These are phyloP conservation scores for Sinelater perroti DNA, from an alignment of 2,888 invertebrate genomes.

Conservation along the genomic window DNA sequence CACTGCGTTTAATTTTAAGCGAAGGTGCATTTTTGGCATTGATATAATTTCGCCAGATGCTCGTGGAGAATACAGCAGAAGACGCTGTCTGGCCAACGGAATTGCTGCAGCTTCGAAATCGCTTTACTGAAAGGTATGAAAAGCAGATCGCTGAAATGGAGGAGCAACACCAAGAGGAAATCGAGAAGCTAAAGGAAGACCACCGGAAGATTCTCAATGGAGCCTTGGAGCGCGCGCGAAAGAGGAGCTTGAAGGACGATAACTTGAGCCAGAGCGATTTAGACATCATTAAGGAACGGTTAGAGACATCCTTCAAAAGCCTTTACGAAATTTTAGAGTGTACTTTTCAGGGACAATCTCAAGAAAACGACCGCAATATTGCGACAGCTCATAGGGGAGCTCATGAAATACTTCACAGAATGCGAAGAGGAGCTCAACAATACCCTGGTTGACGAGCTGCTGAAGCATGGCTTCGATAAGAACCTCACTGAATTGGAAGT, in stretches of 20 bases:
- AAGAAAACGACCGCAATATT: constrained; percentile 72
- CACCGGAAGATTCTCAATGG: constrained; percentile 53
- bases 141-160: constrained; percentile 67
- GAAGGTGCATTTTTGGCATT: no score
- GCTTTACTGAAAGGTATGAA: constrained; percentile 74
- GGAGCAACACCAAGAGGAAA: constrained; percentile 69
- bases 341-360: constrained; percentile 68
- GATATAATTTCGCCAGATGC: constrained; percentile 68
- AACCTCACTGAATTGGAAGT: constrained; percentile 46
- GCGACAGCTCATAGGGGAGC: constrained; percentile 71
- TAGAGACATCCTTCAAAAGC: constrained; percentile 17
- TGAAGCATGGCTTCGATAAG: constrained; percentile 58
- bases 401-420: constrained; percentile 76
- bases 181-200: constrained; percentile 59
- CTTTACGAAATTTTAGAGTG: not conserved
- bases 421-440: constrained; percentile 84
- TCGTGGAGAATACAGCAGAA: constrained; percentile 73
- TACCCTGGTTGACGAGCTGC: constrained; percentile 73
- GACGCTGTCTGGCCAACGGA: constrained; percentile 82
- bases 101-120: constrained; percentile 75
- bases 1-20: no score
- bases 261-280: constrained; percentile 66
- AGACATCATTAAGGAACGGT: constrained; percentile 72
- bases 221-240: constrained; percentile 53
- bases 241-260: constrained; percentile 54